phyloP scores from a whole-genome alignment of 2,888 invertebrate species.

The Dilophus febrilis region DNA sequence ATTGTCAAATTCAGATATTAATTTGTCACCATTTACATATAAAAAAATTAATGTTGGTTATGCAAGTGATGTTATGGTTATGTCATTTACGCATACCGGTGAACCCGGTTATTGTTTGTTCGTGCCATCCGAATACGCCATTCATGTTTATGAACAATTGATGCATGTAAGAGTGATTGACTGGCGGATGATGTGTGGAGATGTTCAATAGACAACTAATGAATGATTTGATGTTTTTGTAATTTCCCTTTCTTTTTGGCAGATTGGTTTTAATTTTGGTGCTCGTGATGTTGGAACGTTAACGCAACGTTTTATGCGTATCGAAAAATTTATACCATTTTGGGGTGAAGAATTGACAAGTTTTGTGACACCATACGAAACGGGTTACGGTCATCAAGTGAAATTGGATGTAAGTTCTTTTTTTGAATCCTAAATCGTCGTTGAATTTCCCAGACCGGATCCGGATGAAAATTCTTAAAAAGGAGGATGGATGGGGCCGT shows the following conservation, averaged over 20 bases:
- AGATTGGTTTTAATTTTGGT: conserved; percentile 47
- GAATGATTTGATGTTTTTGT: no score
- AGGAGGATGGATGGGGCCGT: no score
- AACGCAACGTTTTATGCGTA: conserved; percentile 46
- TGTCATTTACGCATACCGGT: conserved; percentile 54
- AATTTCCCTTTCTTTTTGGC: conserved; percentile 11
- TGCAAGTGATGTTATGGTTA: conserved; percentile 49
- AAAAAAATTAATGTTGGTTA: conserved; percentile 50
- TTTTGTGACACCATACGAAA: conserved; percentile 43
- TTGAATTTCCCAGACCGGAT: no score
- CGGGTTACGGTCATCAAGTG: conserved; percentile 42
- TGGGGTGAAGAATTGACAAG: conserved; percentile 52
- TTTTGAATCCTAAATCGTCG: no score
- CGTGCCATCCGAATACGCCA: conserved; percentile 53
- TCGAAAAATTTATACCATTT: conserved; percentile 53
- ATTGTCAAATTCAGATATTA: conserved; percentile 43
- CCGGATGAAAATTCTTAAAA: no score
- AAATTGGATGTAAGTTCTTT: conserved; percentile 33
- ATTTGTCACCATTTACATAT: conserved; percentile 44
- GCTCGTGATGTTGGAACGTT: conserved; percentile 48
- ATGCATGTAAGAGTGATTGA: conserved; percentile 37
- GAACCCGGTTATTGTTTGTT: conserved; percentile 50
- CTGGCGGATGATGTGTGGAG: no score
- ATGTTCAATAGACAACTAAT: no score
- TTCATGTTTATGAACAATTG: conserved; percentile 52